Evolutionary conservation across 2,888 invertebrate genomes (phyloP), one percentile per base, ranked within the genome.

Genomic region (Hedya salicella): DNA sequence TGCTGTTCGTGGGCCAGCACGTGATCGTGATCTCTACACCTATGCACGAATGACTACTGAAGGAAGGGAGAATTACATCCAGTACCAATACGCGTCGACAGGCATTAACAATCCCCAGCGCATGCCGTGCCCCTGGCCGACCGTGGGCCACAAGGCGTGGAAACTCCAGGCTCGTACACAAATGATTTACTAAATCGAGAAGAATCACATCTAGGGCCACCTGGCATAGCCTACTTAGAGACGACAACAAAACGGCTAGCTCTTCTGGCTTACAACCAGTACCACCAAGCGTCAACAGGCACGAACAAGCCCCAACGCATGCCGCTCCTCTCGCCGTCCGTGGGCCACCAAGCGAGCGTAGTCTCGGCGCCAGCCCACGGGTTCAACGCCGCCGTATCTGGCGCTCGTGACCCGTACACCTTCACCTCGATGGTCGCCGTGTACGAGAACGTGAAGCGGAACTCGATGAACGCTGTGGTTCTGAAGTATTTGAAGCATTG

Each of bases 401-500:
- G 67, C 19, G 81, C 79, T 5, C 69, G 71, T 0, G 8, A 50
- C 0, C 87, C 88, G 67, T 69, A 87, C 30, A 87, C n/a, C 0
- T 82, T 69, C 30, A 85, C 69, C 16, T 82, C 79, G 0, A 88
- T 30, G 0, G 57, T 6, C 0, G 82, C 84, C 14, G 76, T 77
- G 73, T 83, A 86, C 0, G 85, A 84, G 74, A 85, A 88, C 50
- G 68, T 75, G 71, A 86, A 87, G 0, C 81, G 76, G 65, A 87
- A 84, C 71, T 87, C 81, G 0, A 88, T 59, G 71, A 71, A 87
- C 0, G 85, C 83, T 0, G 80, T 73, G 11, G 81, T 75, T 54
- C 81, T 86, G 81, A 79, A 88, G 72, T 85, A 87, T 1, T 79
- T 16, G 77, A 82, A 88, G 60, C 88, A 88, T 9, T 81, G 77